A percentile compares a stretch with the other conserved stretches of the same genome.
These are phyloP conservation scores for Triops cancriformis DNA, from an alignment of 1,140 invertebrate genomes.

Conservation along the genomic window DNA sequence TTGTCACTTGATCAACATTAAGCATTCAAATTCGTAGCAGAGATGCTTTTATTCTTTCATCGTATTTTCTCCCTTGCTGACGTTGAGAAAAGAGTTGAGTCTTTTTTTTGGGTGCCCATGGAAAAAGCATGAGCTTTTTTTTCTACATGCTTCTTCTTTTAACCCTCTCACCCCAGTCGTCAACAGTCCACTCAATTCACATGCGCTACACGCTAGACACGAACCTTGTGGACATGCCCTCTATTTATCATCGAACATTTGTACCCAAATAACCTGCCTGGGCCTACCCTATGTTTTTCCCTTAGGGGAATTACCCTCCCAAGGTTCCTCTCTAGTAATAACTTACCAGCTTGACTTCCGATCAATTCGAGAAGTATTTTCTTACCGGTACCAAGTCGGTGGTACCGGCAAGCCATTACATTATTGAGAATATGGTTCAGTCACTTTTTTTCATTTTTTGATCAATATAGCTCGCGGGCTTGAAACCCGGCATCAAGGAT, in stretches of 20 bases:
- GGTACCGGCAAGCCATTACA: too few relatives aligned
- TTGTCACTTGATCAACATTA: slow-evolving; percentile 11
- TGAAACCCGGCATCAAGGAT: too few relatives aligned
- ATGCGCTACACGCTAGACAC: neutral
- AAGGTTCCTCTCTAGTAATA: neutral
- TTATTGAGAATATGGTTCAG: too few relatives aligned
- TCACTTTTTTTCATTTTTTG: too few relatives aligned
- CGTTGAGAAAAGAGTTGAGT: neutral
- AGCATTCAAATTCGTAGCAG: neutral
- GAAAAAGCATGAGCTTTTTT: neutral
- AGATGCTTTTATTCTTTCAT: neutral
- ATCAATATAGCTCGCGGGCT: too few relatives aligned
- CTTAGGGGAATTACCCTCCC: neutral
- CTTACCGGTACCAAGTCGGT: too few relatives aligned
- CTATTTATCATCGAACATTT: neutral
- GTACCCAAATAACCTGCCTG: neutral
- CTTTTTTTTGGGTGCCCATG: neutral
- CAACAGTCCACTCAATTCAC: neutral
- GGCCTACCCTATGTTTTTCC: neutral
- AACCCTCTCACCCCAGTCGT: neutral
- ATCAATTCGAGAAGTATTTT: neutral
- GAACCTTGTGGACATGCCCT: neutral
- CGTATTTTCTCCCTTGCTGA: neutral
- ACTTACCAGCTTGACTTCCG: neutral
- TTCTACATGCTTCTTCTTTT: neutral